Conservation (phyloP, 2,888 invertebrate genomes). For the Steromphala cineraria region DNA sequence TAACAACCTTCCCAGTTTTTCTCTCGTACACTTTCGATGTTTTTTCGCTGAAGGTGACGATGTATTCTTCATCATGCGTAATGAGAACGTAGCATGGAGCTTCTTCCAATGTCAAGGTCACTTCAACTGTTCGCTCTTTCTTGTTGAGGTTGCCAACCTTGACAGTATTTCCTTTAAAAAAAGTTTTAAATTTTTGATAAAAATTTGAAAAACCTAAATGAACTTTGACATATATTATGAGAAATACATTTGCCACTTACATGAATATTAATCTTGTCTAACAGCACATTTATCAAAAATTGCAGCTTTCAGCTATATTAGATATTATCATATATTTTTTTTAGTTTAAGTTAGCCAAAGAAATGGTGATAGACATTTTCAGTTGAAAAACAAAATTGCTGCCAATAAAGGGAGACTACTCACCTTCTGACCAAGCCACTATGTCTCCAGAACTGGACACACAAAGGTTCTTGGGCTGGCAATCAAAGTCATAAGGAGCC, state of each 20-base stretch:
- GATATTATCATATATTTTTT: no score
- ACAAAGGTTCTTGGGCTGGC: constrained; percentile 15
- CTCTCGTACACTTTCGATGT: neutral
- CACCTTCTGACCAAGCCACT: constrained; percentile 36
- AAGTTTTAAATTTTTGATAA: no score
- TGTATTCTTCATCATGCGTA: neutral
- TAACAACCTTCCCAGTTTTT: neutral
- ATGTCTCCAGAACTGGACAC: constrained; percentile 26
- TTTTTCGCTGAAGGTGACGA: neutral
- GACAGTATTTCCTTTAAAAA: neutral
- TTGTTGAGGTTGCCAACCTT: neutral
- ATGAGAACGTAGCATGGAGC: neutral
- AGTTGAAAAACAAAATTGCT: no score
- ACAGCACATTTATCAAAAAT: no score
- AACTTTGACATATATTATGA: no score
- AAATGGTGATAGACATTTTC: no score
- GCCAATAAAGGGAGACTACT: neutral
- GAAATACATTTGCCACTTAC: no score
- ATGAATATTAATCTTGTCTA: no score
- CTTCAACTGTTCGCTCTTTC: neutral
- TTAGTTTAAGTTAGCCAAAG: no score
- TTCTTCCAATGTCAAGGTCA: neutral
- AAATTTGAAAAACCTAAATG: no score
- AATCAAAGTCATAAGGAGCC: constrained; percentile 20
- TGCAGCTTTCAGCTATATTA: no score